Conservation (phyloP, 2,888 invertebrate genomes). For the Xestia sexstrigata region DNA sequence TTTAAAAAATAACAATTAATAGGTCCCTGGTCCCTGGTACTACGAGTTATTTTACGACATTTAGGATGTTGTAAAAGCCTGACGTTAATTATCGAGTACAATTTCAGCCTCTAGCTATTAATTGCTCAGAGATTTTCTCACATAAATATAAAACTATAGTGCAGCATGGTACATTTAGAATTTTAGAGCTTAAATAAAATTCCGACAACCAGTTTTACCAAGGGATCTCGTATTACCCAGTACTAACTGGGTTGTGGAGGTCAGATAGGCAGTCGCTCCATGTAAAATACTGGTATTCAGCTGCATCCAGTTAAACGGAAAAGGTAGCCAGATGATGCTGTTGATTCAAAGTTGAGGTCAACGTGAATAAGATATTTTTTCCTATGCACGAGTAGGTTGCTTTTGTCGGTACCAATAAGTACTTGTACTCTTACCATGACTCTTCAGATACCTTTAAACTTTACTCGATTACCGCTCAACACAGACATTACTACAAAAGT, state of each 20-base stretch:
- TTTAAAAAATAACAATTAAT: no score
- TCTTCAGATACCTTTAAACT: no score
- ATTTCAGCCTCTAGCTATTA: conserved; percentile 14
- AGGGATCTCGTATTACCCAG: neutral
- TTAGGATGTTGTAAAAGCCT: conserved; percentile 9
- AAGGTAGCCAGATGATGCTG: neutral
- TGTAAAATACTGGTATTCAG: neutral
- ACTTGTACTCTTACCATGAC: no score
- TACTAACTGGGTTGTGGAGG: neutral
- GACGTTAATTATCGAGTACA: conserved; percentile 7
- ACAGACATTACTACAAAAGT: neutral
- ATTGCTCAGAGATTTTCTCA: conserved; percentile 28
- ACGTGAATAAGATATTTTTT: no score
- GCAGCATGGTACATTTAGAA: neutral
- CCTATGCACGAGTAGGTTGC: no score
- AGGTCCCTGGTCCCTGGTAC: no score
- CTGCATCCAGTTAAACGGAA: neutral
- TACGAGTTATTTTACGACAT: neutral
- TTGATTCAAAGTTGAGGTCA: no score
- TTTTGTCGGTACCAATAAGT: no score
- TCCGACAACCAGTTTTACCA: neutral
- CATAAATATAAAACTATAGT: neutral
- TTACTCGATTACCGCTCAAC: neutral
- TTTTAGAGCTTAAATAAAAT: neutral
- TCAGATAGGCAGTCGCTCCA: neutral